phyloP scores from a whole-genome alignment of 2,797 vertebrate genomes.

The Cephalopachus bancanus region DNA sequence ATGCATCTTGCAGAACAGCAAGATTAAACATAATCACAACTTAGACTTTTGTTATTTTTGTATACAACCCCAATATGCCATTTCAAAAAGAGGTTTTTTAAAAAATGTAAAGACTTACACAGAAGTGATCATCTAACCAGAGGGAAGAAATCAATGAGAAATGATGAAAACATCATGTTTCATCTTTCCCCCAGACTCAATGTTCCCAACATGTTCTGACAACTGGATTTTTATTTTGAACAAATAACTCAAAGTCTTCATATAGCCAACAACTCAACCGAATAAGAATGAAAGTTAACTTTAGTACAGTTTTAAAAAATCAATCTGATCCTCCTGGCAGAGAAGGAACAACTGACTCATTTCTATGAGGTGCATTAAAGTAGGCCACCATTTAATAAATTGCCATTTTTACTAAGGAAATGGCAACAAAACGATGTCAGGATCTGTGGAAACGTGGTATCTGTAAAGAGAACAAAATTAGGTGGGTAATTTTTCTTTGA shows the following conservation, averaged over 20 bases:
- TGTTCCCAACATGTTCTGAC: conserved; percentile 59
- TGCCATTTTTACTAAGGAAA: conserved; percentile 32
- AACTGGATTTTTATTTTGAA: conserved; percentile 75
- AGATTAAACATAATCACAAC: conserved; percentile 14
- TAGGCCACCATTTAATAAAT: conserved; percentile 43
- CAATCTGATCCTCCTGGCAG: conserved; percentile 55
- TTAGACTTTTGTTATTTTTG: conserved; percentile 28
- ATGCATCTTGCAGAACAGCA: conserved; percentile 50
- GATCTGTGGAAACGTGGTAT: background rate
- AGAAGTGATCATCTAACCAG: conserved; percentile 50
- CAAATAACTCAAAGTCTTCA: conserved; percentile 57
- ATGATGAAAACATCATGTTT: conserved; percentile 63
- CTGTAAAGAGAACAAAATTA: conserved; percentile 41
- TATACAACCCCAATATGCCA: background rate
- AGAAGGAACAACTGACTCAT: conserved; percentile 57
- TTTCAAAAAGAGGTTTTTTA: background rate
- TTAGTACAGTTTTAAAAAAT: conserved; percentile 62
- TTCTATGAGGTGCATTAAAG: conserved; percentile 27
- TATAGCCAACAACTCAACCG: conserved; percentile 21
- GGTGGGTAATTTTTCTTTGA: conserved; percentile 23
- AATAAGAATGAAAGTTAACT: conserved; percentile 66
- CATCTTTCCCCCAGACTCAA: conserved; percentile 18
- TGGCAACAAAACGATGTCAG: conserved; percentile 7
- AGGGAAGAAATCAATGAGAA: conserved; percentile 64
- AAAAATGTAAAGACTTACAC: background rate